Evolutionary conservation across 1,140 invertebrate species (phyloP), one percentile per base, ranked within the genome.

Genomic region (Lepidurus couesii): DNA sequence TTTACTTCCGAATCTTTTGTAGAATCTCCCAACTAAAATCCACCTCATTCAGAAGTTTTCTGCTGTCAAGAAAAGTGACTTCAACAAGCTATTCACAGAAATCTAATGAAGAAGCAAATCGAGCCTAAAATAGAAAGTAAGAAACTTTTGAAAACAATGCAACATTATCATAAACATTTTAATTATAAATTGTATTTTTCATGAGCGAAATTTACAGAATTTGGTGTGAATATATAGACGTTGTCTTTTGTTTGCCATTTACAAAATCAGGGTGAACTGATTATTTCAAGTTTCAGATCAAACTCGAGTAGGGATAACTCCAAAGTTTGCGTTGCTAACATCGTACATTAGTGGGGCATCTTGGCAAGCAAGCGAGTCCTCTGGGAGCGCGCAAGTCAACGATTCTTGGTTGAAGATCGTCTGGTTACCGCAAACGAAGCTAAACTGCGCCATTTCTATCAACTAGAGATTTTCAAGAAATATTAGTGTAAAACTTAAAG

Each of bases 381-480:
- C 80, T 1, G 80, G 79, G 45, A 83, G 79, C n/a, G 80, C 81
- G 81, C 84, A 85, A 2, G 83, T 83, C 21, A 86, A 80, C 4
- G 82, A 79, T 24, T 82, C 80, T 79, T 84, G 84, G 80, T 82
- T 83, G 80, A 84, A 84, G 26, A 85, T 79, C 11, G 83, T 84
- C 42, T 83, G 81, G 81, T 85, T 84, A 34, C 83, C 83, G 78
- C 83, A 84, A 65, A 84, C 77, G 81, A 84, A 84, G 73, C 80
- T 82, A 77, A 74, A 84, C 42, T 83, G 82, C 45, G 79, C 80
- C n/a, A 78, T 81, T 21, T 79, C 78, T 1, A 77, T 45, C 74
- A 80, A 43, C 80, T 81, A 24, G 7, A 74, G 24, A 80, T 13
- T 75, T 26, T 74, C 44, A 34, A 34, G 16, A 75, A 21, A 9